Conservation (phyloP, 2,888 invertebrate species). For the Theretra japonica region DNA sequence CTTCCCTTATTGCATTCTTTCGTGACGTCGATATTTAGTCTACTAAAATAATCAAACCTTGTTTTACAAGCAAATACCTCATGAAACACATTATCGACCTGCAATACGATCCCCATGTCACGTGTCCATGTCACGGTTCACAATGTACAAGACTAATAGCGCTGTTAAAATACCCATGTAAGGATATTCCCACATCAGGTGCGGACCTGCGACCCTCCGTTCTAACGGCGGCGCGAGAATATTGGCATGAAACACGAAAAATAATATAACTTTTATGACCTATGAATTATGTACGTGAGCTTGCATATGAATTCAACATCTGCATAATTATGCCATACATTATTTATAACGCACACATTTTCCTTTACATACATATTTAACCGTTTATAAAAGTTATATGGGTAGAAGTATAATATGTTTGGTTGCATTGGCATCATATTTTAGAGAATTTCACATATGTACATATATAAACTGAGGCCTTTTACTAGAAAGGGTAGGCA, state of each 20-base stretch:
- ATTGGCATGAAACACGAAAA: constrained; percentile 9
- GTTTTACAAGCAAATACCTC: no score
- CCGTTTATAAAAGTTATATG: background rate
- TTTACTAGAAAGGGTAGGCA: no score
- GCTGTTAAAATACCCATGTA: background rate
- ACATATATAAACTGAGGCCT: no score
- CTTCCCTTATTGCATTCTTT: no score
- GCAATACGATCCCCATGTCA: no score
- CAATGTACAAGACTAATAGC: background rate
- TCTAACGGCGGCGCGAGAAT: background rate
- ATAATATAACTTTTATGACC: constrained; percentile 28
- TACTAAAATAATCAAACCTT: no score
- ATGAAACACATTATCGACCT: no score
- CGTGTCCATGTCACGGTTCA: no score
- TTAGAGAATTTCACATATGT: no score
- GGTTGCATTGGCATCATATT: background rate
- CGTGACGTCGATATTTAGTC: no score
- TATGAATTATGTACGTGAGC: constrained; percentile 28
- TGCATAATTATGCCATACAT: constrained; percentile 31
- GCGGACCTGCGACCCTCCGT: background rate
- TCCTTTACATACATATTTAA: constrained; percentile 21
- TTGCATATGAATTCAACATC: constrained; percentile 14
- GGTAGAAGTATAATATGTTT: background rate
- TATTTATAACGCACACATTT: constrained; percentile 15
- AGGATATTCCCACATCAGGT: background rate